phyloP scores from a whole-genome alignment of 2,888 invertebrate species.

The Synergus umbraculus region DNA sequence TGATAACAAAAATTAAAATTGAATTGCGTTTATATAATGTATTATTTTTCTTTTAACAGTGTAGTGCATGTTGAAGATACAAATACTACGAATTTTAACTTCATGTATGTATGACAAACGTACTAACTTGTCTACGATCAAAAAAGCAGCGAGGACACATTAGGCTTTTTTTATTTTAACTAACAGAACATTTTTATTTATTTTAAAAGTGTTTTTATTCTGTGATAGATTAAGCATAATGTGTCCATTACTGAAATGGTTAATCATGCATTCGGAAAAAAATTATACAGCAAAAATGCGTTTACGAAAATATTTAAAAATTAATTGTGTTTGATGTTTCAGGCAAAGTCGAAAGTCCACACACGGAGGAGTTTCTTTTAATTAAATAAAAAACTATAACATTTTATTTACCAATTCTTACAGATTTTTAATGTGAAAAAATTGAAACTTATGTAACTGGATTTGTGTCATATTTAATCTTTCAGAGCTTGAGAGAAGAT shows the following conservation, averaged over 20 bases:
- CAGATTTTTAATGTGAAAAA: too few relatives aligned
- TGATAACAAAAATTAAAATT: background rate
- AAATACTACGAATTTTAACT: background rate
- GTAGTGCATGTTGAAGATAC: slow-evolving; percentile 18
- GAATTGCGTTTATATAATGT: background rate
- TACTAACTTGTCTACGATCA: slow-evolving; percentile 1
- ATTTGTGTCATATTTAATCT: too few relatives aligned
- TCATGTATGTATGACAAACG: background rate
- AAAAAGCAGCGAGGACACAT: slow-evolving; percentile 7
- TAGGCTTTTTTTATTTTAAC: background rate
- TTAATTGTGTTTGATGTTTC: background rate
- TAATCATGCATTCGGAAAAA: slow-evolving; percentile 37
- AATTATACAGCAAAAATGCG: slow-evolving; percentile 8
- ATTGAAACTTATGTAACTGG: too few relatives aligned
- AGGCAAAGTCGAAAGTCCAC: slow-evolving; percentile 10
- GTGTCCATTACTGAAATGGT: slow-evolving; percentile 19
- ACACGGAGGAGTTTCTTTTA: background rate
- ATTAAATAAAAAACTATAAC: background rate
- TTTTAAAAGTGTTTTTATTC: background rate
- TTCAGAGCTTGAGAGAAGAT: background rate
- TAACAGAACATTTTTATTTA: background rate
- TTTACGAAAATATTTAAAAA: background rate
- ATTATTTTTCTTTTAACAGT: slow-evolving; percentile 19
- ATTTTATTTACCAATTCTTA: background rate
- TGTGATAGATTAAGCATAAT: slow-evolving; percentile 14